These are phyloP conservation scores for Lasioglossum marginatum DNA, from an alignment of 2,888 invertebrate species.

Conservation along the genomic window DNA sequence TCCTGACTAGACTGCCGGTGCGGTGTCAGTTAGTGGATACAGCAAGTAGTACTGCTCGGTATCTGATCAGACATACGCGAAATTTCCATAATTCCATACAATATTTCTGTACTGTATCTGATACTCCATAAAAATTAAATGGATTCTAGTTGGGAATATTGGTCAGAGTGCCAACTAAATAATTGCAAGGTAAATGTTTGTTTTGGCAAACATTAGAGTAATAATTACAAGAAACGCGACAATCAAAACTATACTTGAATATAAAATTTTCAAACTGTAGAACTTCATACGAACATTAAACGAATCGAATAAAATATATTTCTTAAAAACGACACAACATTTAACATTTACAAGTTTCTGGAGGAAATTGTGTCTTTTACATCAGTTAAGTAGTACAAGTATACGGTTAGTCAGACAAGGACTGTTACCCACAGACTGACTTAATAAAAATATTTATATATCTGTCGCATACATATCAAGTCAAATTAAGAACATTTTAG, in stretches of 20 bases:
- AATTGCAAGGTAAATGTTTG: neutral
- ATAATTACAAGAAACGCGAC: neutral
- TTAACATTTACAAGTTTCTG: too few relatives aligned
- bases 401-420: neutral
- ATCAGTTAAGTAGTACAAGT: neutral
- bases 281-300: too few relatives aligned
- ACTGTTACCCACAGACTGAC: neutral
- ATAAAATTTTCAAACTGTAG: too few relatives aligned
- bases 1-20: neutral
- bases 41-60: neutral
- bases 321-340: too few relatives aligned
- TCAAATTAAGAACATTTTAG: too few relatives aligned
- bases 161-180: neutral
- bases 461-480: too few relatives aligned
- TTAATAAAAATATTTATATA: too few relatives aligned
- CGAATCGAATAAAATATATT: too few relatives aligned
- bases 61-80: neutral
- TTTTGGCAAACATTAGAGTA: neutral
- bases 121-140: neutral
- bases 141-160: neutral
- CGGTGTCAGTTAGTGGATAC: neutral
- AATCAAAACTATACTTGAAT: neutral
- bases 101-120: neutral
- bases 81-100: neutral
- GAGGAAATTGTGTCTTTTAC: neutral